Percentiles rank a stretch among this genome's conserved stretches.
These are phyloP conservation scores for Gila robusta DNA, from an alignment of 2,797 vertebrate genomes.

Conservation along the genomic window DNA sequence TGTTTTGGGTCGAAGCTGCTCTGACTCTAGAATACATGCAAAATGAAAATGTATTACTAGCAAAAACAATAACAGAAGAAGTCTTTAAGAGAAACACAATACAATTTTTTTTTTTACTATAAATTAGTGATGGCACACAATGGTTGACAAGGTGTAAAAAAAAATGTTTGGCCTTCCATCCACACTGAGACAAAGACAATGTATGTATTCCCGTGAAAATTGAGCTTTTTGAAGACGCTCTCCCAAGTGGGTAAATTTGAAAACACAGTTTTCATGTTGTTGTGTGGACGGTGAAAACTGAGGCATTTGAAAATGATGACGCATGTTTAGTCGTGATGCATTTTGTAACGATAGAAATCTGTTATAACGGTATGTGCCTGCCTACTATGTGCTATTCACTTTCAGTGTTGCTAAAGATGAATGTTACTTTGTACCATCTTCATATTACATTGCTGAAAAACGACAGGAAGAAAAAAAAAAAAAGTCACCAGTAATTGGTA, in stretches of 20 bases:
- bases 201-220: background rate
- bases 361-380: background rate
- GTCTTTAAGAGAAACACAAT: background rate
- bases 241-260: background rate
- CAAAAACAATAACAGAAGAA: background rate
- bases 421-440: background rate
- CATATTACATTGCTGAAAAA: background rate
- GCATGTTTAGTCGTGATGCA: background rate
- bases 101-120: background rate
- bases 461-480: no score
- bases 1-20: slow-evolving; percentile 45
- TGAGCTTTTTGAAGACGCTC: background rate
- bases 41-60: background rate
- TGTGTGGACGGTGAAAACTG: background rate
- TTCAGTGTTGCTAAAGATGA: background rate
- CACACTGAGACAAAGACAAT: background rate
- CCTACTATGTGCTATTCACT: background rate
- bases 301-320: background rate
- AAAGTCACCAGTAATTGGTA: no score
- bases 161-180: background rate
- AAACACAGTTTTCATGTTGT: background rate
- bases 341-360: background rate
- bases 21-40: slow-evolving; percentile 61
- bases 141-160: background rate
- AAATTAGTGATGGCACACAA: background rate